phyloP scores from a whole-genome alignment of 2,797 vertebrate genomes.

The Pterois miles region DNA sequence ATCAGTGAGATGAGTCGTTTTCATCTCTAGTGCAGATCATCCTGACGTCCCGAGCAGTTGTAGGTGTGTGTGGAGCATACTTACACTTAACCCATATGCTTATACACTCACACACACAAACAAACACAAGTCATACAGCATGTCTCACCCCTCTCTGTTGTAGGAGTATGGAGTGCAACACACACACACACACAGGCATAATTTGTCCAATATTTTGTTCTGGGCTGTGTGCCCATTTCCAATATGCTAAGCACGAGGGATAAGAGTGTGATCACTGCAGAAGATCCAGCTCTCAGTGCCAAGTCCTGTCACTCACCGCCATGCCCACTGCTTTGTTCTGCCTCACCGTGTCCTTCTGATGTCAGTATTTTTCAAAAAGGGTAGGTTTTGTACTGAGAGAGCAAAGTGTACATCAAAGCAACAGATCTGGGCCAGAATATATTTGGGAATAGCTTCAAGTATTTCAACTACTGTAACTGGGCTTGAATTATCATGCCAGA shows the following conservation, averaged over 20 bases:
- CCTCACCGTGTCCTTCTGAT: slow-evolving; percentile 58
- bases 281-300: slow-evolving; percentile 67
- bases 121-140: slow-evolving; percentile 29
- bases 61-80: slow-evolving; percentile 27
- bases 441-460: slow-evolving; percentile 45
- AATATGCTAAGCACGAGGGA: slow-evolving; percentile 75
- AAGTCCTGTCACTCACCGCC: slow-evolving; percentile 70
- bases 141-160: slow-evolving; percentile 45
- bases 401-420: slow-evolving; percentile 53
- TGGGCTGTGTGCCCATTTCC: slow-evolving; percentile 74
- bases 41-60: not conserved
- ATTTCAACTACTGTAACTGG: slow-evolving; percentile 30
- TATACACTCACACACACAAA: slow-evolving; percentile 27
- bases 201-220: slow-evolving; percentile 78
- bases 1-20: slow-evolving; percentile 35
- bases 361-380: slow-evolving; percentile 55
- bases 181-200: slow-evolving; percentile 29
- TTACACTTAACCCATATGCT: slow-evolving; percentile 48
- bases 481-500: slow-evolving; percentile 16
- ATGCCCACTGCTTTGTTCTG: slow-evolving; percentile 66
- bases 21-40: slow-evolving; percentile 22
- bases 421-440: slow-evolving; percentile 43
- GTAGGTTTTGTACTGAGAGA: slow-evolving; percentile 32
- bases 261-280: slow-evolving; percentile 74
- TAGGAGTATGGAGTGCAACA: slow-evolving; percentile 34